Percentiles rank a stretch among this genome's conserved stretches.
These are phyloP conservation scores for Erethizon dorsatum DNA, from an alignment of 2,797 vertebrate genomes.

Conservation along the genomic window DNA sequence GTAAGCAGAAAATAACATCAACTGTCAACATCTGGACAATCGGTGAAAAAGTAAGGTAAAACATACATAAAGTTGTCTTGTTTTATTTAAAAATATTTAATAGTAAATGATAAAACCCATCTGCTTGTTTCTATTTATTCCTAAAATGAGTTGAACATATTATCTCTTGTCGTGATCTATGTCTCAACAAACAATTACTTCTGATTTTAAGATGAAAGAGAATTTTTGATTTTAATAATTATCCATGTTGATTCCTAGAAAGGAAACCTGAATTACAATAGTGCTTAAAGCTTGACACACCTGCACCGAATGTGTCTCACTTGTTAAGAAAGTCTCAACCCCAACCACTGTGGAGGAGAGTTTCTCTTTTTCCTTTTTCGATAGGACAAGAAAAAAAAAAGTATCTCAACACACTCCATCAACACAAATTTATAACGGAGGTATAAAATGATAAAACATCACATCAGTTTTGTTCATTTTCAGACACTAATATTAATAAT, in stretches of 20 bases:
- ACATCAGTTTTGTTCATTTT: neutral
- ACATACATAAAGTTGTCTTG: neutral
- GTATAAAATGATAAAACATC: neutral
- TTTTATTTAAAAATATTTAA: constrained; percentile 19
- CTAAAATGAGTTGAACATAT: neutral
- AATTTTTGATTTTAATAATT: neutral
- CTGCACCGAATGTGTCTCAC: neutral
- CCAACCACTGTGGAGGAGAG: neutral
- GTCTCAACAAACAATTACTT: neutral
- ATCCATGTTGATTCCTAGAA: neutral
- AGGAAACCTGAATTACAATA: neutral
- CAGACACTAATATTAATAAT: neutral
- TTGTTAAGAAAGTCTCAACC: neutral
- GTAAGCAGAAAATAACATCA: neutral
- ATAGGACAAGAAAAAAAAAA: neutral
- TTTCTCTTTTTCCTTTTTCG: neutral
- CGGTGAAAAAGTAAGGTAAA: neutral
- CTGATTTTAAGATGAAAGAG: neutral
- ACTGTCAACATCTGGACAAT: neutral
- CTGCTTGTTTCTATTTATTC: neutral
- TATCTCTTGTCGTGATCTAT: neutral
- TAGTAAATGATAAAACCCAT: neutral
- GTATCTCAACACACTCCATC: neutral
- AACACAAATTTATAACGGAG: neutral
- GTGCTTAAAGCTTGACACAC: neutral